Evolutionary conservation across 2,113 vertebrate genomes (phyloP), one percentile per base, ranked within the genome.

Genomic region (Aphelocoma coerulescens): DNA sequence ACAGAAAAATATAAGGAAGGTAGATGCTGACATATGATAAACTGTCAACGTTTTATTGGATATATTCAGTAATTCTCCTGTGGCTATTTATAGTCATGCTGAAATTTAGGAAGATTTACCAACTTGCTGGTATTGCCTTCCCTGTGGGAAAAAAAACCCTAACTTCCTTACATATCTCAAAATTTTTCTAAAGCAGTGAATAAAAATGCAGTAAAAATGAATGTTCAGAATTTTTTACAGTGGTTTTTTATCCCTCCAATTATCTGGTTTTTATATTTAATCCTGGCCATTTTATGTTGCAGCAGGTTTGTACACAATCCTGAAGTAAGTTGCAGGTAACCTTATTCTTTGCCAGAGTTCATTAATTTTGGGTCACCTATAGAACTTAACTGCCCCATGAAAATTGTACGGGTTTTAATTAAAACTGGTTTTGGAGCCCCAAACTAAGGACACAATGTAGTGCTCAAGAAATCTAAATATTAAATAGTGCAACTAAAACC

Each of bases 101-200:
- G 44, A 75, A 95, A 75, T 88, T 94, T 46, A 33, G 61, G 63
- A 95, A 93, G 75, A 91, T 84, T 93, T 94, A 91, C 75, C 44
- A 93, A 75, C 43, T 41, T 84, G 23, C 55, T 80, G 54, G 76
- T 86, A 81, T 18, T 88, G 14, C 35, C 43, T 91, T 43, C 37
- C 26, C 62, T 44, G 57, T 92, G 73, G 54, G 51, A 30, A 59
- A 88, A 95, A 88, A 71, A 41, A 30, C 41, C 74, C 41, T 74
- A 89, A 55, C 32, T 67, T 84, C 65, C 48, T 88, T 78, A 86
- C 16, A 32, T 0, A 1, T 78, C 73, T 92, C 57, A 61, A 84
- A 57, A 20, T 10, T 35, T 91, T 93, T 79, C 37, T 54, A 61
- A 95, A 86, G 61, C 48, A 81, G 27, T 87, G 37, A 84, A 88